These are phyloP conservation scores for Lerema accius DNA, from an alignment of 1,140 invertebrate genomes.

Conservation along the genomic window DNA sequence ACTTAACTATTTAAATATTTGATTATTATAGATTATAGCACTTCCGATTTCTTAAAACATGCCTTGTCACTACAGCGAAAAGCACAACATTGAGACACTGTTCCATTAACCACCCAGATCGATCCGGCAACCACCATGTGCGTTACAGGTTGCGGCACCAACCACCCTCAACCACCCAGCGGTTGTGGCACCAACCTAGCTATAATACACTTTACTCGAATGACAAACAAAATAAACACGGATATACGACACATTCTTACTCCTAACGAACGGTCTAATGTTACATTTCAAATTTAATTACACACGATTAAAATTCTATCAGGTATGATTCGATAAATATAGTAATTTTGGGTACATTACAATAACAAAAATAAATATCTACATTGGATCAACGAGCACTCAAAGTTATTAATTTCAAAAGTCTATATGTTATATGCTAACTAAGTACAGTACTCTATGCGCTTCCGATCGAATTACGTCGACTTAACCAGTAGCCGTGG, in stretches of 20 bases:
- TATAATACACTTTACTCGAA: conserved; percentile 48
- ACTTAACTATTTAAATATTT: conserved; percentile 84
- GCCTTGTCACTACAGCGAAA: conserved; percentile 69
- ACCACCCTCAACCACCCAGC: too few species aligned
- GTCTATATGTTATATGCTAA: conserved; percentile 74
- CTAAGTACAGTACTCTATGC: conserved; percentile 66
- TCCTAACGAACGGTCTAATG: conserved; percentile 26
- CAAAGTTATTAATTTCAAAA: conserved; percentile 71
- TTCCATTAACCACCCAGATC: conserved; percentile 34
- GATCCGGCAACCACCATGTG: conserved; percentile 40
- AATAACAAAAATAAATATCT: conserved; percentile 83
- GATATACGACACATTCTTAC: conserved; percentile 2
- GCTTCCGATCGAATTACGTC: conserved; percentile 3
- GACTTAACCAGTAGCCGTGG: conserved; percentile 7
- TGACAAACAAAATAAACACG: conserved; percentile 7
- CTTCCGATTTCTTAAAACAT: conserved; percentile 70
- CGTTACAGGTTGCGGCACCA: conserved; percentile 22
- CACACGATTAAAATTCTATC: conserved; percentile 54
- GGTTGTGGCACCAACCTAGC: conserved; percentile 22
- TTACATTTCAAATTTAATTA: conserved; percentile 30
- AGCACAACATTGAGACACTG: conserved; percentile 50
- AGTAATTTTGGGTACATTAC: conserved; percentile 78
- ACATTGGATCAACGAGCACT: conserved; percentile 79
- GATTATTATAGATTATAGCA: conserved; percentile 81
- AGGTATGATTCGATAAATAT: conserved; percentile 66